phyloP scores from a whole-genome alignment of 2,113 vertebrate genomes.

The Eupsittula cactorum region DNA sequence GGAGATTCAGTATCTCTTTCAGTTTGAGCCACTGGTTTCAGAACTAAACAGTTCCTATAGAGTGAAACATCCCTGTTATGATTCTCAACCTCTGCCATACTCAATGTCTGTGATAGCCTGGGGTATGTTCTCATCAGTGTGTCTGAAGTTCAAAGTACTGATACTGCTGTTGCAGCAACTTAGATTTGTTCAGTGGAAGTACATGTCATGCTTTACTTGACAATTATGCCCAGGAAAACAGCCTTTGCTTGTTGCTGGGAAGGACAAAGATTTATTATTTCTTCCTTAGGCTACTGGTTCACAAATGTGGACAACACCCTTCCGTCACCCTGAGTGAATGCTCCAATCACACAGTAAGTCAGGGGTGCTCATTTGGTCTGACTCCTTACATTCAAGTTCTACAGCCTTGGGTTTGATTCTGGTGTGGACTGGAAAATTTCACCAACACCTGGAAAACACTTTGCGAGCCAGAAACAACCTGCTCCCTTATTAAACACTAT shows the following conservation, averaged over 20 bases:
- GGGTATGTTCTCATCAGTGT: background rate
- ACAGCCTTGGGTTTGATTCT: background rate
- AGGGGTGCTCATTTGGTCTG: background rate
- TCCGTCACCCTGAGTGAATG: background rate
- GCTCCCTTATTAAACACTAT: background rate
- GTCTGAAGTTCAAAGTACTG: background rate
- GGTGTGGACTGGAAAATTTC: background rate
- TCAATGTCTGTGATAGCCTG: background rate
- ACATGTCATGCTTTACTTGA: background rate
- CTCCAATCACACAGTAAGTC: background rate
- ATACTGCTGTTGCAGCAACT: background rate
- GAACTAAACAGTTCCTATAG: background rate
- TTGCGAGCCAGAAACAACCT: background rate
- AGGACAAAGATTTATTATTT: background rate
- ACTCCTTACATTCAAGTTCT: background rate
- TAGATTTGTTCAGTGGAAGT: background rate
- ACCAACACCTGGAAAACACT: background rate
- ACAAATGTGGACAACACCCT: background rate
- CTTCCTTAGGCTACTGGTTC: background rate
- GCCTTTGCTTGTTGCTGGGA: background rate
- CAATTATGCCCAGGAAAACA: background rate
- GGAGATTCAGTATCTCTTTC: background rate
- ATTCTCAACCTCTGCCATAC: background rate
- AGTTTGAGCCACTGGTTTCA: background rate
- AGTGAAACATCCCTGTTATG: background rate